Conservation (phyloP, 2,113 vertebrate species). For the Romanogobio albipinnatus region DNA sequence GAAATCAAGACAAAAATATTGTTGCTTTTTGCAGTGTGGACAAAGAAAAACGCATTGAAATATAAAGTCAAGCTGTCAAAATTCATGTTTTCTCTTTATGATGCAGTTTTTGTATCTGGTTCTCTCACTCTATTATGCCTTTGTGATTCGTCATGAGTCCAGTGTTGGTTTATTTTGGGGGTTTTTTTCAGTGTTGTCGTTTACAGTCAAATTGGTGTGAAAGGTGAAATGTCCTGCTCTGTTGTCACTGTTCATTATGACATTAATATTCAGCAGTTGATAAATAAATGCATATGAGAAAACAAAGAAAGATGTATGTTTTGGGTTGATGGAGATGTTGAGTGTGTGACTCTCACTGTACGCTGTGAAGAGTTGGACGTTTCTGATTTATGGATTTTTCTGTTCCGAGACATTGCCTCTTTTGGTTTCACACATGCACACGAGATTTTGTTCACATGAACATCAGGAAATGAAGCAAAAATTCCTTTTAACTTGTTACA, state of each 20-base stretch:
- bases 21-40: not conserved
- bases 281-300: slow-evolving; percentile 4
- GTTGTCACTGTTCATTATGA: slow-evolving; percentile 13
- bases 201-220: not conserved
- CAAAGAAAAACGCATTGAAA: not conserved
- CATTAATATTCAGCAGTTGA: not conserved
- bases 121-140: not conserved
- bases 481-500: not conserved
- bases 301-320: not conserved
- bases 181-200: not conserved
- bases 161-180: not conserved
- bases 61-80: not conserved
- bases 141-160: not conserved
- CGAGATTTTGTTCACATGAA: not conserved
- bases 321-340: not conserved
- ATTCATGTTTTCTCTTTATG: not conserved
- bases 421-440: not conserved
- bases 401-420: not conserved
- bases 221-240: not conserved
- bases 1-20: slow-evolving; percentile 1
- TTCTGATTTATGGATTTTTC: not conserved
- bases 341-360: not conserved
- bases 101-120: not conserved
- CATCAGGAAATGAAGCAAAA: not conserved
- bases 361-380: not conserved